Percentiles rank a stretch among this genome's conserved stretches.
Conservation (phyloP, 2,888 invertebrate genomes). For the Disparrhopalites patrizii region DNA sequence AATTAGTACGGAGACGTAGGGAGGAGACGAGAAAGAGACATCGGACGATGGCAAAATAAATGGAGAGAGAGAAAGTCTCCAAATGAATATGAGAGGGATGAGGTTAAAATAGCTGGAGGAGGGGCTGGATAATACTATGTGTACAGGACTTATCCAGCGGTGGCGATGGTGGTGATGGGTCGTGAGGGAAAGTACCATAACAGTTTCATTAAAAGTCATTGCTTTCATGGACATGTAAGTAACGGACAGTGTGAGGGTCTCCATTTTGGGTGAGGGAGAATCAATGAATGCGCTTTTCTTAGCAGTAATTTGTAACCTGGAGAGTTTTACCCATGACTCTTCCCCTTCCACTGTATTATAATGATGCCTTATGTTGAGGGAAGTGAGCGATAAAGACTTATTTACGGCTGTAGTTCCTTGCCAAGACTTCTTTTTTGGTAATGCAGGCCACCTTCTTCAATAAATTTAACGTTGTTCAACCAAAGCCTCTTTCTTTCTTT, state of each 20-base stretch:
- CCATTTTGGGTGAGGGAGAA: conserved; percentile 26
- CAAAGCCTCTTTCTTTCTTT: neutral
- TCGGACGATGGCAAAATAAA: neutral
- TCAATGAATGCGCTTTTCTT: conserved; percentile 28
- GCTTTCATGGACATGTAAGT: conserved; percentile 25
- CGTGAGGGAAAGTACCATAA: conserved; percentile 7
- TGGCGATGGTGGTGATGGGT: neutral
- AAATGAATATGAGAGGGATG: conserved; percentile 1
- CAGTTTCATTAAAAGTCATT: conserved; percentile 29
- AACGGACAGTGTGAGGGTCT: conserved; percentile 21
- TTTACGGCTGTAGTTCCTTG: conserved; percentile 25
- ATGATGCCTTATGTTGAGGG: conserved; percentile 23
- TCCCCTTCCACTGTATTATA: conserved; percentile 21
- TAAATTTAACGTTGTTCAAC: conserved; percentile 25
- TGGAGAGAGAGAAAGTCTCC: neutral
- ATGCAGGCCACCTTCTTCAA: conserved; percentile 26
- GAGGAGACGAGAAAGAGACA: neutral
- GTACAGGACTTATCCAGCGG: too few species aligned
- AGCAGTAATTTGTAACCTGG: conserved; percentile 26
- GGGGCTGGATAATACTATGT: too few species aligned
- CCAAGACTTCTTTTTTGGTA: conserved; percentile 22
- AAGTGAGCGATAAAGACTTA: conserved; percentile 30
- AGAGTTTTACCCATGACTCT: conserved; percentile 13
- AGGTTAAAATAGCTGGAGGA: neutral
- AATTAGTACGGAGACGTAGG: neutral